Base-by-base conservation (phyloP, 2,113 vertebrate species). In the Corythornis madagascariensis region DNA sequence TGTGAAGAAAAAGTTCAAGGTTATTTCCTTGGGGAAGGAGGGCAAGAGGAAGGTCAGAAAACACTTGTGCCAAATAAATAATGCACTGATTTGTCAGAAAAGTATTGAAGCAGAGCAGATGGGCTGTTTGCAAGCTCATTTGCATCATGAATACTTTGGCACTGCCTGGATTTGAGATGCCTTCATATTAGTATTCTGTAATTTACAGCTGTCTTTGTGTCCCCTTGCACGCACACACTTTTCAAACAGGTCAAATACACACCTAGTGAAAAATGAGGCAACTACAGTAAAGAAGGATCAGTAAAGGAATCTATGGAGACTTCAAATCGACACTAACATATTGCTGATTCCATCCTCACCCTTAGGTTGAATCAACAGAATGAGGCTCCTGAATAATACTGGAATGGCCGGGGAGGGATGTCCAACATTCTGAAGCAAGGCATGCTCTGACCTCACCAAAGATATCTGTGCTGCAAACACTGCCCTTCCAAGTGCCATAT, bases 1-100 rank as follows among this genome's bases (percentile, higher is more conserved):
- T 78, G 74, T 35, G 65, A 75, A 95, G 59, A 25, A 47, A 82
- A 67, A 85, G 71, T 74, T 82, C 73, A 65, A 69, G 71, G 31
- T 59, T 87, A 78, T 89, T 93, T 88, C 88, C 84, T 83, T 45
- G 13, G 81, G 66, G 85, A 84, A 79, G 35, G 21, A 72, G 59
- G 70, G 77, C 66, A 80, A 60, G 25, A 69, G 38, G 83, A 93
- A 95, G 74, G 86, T 83, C 74, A 90, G 45, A 33, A 56, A 76
- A 81, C 25, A 2, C 56, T 83, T 95, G 73, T 65, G 78, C 19
- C 33, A 87, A 87, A 87, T 79, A 92, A 95, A 87, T 80, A 83
- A 83, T 4, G 5, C 1, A 10, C 77, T 72, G 35, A 94, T 75
- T 71, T 86, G 71, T 87, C 88, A 85, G 43, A 50, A 55, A 91